phyloP scores from a whole-genome alignment of 1,140 invertebrate species.

The Nixonia krombeini region DNA sequence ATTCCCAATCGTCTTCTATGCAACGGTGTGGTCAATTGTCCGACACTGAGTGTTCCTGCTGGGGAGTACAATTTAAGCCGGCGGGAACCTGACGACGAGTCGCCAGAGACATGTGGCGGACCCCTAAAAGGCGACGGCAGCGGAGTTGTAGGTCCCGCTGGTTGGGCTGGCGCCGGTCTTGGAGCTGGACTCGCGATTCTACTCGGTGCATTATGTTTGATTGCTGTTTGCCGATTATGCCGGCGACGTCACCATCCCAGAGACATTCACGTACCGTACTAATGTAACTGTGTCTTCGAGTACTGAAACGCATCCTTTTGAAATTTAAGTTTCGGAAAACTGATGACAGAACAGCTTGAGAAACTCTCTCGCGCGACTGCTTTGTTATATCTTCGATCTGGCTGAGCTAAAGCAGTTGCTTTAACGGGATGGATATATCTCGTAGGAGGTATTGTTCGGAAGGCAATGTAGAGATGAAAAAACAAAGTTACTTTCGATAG shows the following conservation, averaged over 20 bases:
- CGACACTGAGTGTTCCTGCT: constrained; percentile 72
- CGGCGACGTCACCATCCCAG: constrained; percentile 61
- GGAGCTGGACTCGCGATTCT: constrained; percentile 66
- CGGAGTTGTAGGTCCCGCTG: constrained; percentile 56
- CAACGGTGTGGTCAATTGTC: constrained; percentile 90
- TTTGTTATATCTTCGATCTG: constrained; percentile 1
- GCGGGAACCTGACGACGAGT: constrained; percentile 63
- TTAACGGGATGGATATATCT: not conserved
- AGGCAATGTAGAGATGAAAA: not conserved
- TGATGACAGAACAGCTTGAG: no score
- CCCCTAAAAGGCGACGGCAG: constrained; percentile 57
- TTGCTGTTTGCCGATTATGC: constrained; percentile 70
- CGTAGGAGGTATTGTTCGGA: not conserved
- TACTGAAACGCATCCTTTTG: constrained; percentile 19
- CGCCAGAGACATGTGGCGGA: constrained; percentile 60
- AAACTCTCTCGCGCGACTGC: constrained; percentile 17
- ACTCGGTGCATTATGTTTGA: constrained; percentile 64
- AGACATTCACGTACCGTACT: constrained; percentile 70
- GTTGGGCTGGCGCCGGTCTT: constrained; percentile 66
- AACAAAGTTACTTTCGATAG: constrained; percentile 27
- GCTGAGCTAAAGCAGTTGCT: not conserved
- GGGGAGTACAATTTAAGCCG: constrained; percentile 47
- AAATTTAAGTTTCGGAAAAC: constrained; percentile 36
- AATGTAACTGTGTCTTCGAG: constrained; percentile 27
- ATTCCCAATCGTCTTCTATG: constrained; percentile 86